Percentiles rank a stretch among this genome's conserved stretches.
These are phyloP conservation scores for Mactromeris polynyma DNA, from an alignment of 2,888 invertebrate species.

Conservation along the genomic window DNA sequence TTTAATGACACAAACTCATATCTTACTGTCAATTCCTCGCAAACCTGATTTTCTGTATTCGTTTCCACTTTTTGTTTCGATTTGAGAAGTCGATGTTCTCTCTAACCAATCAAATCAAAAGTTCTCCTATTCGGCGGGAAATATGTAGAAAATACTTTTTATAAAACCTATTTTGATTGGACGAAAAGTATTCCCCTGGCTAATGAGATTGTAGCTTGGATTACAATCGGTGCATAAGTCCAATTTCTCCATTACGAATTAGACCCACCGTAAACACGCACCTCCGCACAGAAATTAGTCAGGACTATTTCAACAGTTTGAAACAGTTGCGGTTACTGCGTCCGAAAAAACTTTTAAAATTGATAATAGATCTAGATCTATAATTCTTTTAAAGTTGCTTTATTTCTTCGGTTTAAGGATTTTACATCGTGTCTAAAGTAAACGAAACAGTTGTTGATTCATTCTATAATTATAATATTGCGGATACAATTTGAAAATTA, in stretches of 20 bases:
- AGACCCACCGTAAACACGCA: not conserved
- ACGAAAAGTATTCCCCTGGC: not conserved
- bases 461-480: too few relatives aligned
- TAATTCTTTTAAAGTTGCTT: too few relatives aligned
- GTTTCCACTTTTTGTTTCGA: conserved; percentile 28
- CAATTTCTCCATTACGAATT: not conserved
- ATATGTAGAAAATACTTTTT: not conserved
- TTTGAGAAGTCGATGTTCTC: not conserved
- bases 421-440: too few relatives aligned
- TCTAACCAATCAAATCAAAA: conserved; percentile 35
- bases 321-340: too few relatives aligned
- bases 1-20: not conserved
- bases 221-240: not conserved
- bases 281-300: too few relatives aligned
- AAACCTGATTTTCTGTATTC: not conserved
- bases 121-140: not conserved
- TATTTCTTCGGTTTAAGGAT: too few relatives aligned
- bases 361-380: too few relatives aligned
- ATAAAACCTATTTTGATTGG: not conserved
- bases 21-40: not conserved
- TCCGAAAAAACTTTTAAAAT: too few relatives aligned
- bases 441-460: too few relatives aligned
- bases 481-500: too few relatives aligned
- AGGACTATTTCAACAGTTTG: too few relatives aligned
- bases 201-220: not conserved